A percentile compares a stretch with the other conserved stretches of the same genome.
These are phyloP conservation scores for Dipodomys spectabilis DNA, from an alignment of 2,113 vertebrate species.

Conservation along the genomic window DNA sequence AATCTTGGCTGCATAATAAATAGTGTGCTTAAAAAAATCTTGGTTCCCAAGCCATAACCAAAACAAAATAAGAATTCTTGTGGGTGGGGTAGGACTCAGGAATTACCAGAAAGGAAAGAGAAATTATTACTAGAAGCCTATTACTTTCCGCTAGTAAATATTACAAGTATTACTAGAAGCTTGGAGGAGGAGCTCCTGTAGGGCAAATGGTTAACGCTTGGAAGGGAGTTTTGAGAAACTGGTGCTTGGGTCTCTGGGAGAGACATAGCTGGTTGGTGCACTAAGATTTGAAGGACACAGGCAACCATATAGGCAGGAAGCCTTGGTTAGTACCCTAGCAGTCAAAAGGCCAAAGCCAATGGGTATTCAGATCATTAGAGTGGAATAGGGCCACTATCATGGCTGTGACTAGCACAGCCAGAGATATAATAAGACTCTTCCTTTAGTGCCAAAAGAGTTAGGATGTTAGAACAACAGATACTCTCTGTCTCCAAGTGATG, in stretches of 20 bases:
- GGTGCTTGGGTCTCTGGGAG: neutral
- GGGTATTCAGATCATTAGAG: neutral
- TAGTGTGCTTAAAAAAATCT: conserved; percentile 12
- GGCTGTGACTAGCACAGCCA: neutral
- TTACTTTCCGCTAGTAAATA: no score
- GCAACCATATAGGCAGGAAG: neutral
- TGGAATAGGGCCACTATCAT: neutral
- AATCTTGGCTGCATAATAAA: neutral
- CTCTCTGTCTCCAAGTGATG: neutral
- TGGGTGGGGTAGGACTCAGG: neutral
- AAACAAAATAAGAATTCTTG: neutral
- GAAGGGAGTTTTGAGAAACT: neutral
- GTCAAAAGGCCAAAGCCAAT: neutral
- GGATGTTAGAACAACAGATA: neutral
- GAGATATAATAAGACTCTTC: neutral
- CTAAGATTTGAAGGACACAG: neutral
- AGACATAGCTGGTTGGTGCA: neutral
- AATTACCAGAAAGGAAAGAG: neutral
- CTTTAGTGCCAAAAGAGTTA: no score
- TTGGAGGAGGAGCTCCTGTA: neutral
- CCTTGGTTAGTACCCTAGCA: neutral
- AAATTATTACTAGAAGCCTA: neutral
- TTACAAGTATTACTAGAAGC: neutral
- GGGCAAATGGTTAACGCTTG: neutral
- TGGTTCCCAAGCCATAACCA: neutral